Conservation (phyloP, 2,888 invertebrate genomes). For the Drosophila mettleri region DNA sequence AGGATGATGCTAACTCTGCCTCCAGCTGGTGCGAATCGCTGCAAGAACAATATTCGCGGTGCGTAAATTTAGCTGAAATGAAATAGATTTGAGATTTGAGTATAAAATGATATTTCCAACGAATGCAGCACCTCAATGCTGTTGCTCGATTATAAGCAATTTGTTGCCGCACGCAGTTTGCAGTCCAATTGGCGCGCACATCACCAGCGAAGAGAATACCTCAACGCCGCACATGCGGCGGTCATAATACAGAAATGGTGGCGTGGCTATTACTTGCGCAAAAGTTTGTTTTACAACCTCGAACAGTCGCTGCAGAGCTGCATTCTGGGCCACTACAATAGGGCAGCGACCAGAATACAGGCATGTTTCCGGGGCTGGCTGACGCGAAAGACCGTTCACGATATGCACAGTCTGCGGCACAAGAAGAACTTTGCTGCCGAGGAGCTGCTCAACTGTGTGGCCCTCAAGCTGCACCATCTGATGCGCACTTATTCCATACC, state of each 20-base stretch:
- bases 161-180: conserved; percentile 74
- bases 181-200: conserved; percentile 69
- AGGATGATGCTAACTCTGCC: rapidly evolving
- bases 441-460: conserved; percentile 81
- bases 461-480: conserved; percentile 77
- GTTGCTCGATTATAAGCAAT: conserved; percentile 69
- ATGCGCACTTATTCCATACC: conserved; percentile 77
- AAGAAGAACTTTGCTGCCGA: conserved; percentile 72
- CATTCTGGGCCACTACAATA: conserved; percentile 49
- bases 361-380: conserved; percentile 77
- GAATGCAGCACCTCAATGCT: conserved; percentile 48
- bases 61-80: background rate
- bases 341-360: conserved; percentile 75
- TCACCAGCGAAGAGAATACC: conserved; percentile 27
- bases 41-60: background rate
- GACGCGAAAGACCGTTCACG: conserved; percentile 75
- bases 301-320: conserved; percentile 61
- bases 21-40: background rate
- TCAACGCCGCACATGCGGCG: conserved; percentile 7
- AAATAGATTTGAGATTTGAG: background rate
- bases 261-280: conserved; percentile 71
- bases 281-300: conserved; percentile 7
- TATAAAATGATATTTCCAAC: too few relatives aligned
- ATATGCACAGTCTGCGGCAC: conserved; percentile 64
- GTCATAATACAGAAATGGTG: conserved; percentile 77